phyloP scores from a whole-genome alignment of 2,113 vertebrate species.

The Mastomys natalensis region DNA sequence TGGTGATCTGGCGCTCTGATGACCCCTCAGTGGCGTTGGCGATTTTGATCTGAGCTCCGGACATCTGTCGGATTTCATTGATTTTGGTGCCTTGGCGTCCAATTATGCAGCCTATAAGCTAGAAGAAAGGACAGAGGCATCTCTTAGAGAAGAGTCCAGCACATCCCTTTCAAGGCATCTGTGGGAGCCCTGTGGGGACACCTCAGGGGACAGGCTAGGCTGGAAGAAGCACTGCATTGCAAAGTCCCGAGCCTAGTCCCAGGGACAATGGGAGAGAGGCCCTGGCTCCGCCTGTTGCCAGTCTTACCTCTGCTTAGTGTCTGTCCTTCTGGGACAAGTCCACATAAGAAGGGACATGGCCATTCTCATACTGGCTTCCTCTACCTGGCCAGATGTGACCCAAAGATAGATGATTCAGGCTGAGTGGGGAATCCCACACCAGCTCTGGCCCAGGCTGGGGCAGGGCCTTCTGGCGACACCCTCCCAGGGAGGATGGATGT shows the following conservation, averaged over 20 bases:
- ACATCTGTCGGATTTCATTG: conserved; percentile 99
- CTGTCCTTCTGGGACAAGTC: not conserved
- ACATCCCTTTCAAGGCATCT: not conserved
- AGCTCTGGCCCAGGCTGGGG: not conserved
- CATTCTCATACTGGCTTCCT: too few species aligned
- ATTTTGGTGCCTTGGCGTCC: conserved; percentile 99
- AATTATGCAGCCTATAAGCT: conserved; percentile 99
- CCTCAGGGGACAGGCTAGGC: rapidly evolving
- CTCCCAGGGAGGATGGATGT: not conserved
- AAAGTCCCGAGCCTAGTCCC: not conserved
- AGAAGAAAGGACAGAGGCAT: conserved; percentile 86
- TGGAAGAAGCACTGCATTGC: not conserved
- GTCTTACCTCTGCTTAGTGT: not conserved
- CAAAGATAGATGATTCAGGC: not conserved
- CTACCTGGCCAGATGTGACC: not conserved
- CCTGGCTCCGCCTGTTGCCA: not conserved
- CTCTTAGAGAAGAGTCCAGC: conserved; percentile 70
- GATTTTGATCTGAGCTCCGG: conserved; percentile 99
- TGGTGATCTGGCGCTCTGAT: conserved; percentile 98
- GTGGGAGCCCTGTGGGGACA: not conserved
- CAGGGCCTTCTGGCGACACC: not conserved
- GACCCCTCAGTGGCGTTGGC: conserved; percentile 98
- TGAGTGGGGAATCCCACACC: not conserved
- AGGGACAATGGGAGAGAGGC: not conserved
- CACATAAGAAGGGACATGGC: not conserved